phyloP scores from a whole-genome alignment of 2,888 invertebrate genomes.

The Rhamphomyia laevipes region DNA sequence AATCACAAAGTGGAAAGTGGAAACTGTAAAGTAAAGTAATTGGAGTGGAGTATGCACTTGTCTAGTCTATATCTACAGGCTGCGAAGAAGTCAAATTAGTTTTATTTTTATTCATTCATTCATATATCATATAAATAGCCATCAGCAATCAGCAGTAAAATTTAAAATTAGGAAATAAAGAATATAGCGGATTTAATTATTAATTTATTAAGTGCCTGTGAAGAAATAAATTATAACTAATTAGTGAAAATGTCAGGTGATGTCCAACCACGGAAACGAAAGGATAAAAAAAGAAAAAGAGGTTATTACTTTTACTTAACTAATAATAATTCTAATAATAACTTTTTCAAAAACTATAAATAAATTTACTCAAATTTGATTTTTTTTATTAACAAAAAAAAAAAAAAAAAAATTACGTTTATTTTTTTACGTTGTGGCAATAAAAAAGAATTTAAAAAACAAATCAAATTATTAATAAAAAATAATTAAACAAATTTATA shows the following conservation, averaged over 20 bases:
- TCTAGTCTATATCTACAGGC: too few species aligned
- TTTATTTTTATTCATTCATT: too few species aligned
- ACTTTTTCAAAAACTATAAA: not conserved
- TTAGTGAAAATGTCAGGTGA: slow-evolving; percentile 69
- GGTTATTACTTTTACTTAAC: slow-evolving; percentile 32
- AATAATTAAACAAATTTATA: too few species aligned
- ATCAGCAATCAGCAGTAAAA: too few species aligned
- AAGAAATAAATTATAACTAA: not conserved
- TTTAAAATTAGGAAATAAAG: too few species aligned
- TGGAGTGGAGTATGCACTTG: too few species aligned
- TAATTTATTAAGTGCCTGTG: not conserved
- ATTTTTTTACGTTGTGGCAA: slow-evolving; percentile 2
- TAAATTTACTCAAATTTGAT: not conserved
- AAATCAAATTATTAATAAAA: not conserved
- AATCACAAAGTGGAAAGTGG: too few species aligned
- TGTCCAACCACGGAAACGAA: slow-evolving; percentile 75
- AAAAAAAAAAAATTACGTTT: slow-evolving; percentile 3
- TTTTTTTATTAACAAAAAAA: not conserved
- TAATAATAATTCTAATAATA: not conserved
- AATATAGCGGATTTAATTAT: not conserved
- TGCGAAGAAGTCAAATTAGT: too few species aligned
- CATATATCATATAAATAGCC: too few species aligned
- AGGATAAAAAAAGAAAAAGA: slow-evolving; percentile 75
- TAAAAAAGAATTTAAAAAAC: not conserved
- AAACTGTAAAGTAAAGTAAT: too few species aligned